A percentile compares a stretch with the other conserved stretches of the same genome.
phyloP scores from a whole-genome alignment of 1,140 invertebrate genomes.

The Lasioglossum baleicum region DNA sequence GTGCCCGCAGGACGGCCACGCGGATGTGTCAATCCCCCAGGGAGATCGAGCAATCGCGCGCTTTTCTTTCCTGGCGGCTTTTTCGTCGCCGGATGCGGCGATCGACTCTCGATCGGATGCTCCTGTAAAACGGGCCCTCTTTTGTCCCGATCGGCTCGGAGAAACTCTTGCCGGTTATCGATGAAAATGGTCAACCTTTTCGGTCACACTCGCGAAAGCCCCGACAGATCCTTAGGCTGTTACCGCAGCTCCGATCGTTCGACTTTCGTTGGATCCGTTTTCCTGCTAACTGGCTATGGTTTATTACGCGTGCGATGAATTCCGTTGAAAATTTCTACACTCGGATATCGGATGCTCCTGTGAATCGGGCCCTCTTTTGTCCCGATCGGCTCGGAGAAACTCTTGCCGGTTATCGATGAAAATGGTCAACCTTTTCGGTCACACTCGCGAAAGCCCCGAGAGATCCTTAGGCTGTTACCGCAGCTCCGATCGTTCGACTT shows the following conservation, averaged over 20 bases:
- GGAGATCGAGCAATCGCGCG: not conserved
- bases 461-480: not conserved
- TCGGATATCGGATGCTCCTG: not conserved
- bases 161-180: not conserved
- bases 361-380: not conserved
- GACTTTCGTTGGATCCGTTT: not conserved
- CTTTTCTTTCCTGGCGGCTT: not conserved
- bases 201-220: not conserved
- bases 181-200: not conserved
- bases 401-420: not conserved
- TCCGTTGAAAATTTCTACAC: too few species aligned
- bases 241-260: not conserved
- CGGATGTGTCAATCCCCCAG: conserved; percentile 65
- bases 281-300: not conserved
- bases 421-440: not conserved
- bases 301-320: too few species aligned
- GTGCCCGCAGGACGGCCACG: conserved; percentile 58
- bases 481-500: not conserved
- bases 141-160: not conserved
- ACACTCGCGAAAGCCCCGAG: too few species aligned
- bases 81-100: conserved; percentile 22
- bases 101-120: not conserved
- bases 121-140: not conserved
- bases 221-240: not conserved
- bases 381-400: not conserved